Evolutionary conservation across 2,888 invertebrate species (phyloP).

Genomic region (Spisula subtruncata): DNA sequence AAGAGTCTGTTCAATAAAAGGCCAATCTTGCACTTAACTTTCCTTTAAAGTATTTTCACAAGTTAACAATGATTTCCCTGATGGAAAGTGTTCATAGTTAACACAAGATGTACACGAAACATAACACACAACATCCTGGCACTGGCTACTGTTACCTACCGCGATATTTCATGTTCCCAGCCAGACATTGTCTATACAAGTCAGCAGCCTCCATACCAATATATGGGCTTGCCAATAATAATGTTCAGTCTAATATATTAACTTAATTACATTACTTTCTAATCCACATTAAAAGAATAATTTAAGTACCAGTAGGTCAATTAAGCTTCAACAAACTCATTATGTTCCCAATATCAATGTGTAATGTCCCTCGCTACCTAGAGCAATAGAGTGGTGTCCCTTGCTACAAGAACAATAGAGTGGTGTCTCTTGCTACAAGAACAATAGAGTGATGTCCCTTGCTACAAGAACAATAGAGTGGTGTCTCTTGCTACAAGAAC

Average conservation of each 20-base stretch:
- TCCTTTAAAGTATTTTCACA: not conserved
- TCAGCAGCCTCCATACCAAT: not conserved
- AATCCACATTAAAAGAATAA: too few relatives aligned
- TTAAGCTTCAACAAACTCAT: not conserved
- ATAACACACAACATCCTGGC: not conserved
- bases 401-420: not conserved
- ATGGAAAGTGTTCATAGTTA: not conserved
- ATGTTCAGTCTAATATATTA: not conserved
- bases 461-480: not conserved
- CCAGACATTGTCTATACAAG: not conserved
- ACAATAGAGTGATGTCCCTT: not conserved
- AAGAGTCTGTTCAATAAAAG: not conserved
- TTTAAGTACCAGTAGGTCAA: not conserved
- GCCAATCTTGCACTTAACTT: not conserved
- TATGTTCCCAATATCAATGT: not conserved
- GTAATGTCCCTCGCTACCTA: not conserved
- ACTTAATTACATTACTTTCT: too few relatives aligned
- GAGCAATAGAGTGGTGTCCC: not conserved
- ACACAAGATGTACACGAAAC: slow-evolving; percentile 7
- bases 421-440: not conserved
- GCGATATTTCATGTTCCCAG: not conserved
- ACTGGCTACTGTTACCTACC: not conserved
- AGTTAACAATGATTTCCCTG: slow-evolving; percentile 17
- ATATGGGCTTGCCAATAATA: not conserved
- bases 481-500: too few relatives aligned